phyloP scores from a whole-genome alignment of 2,797 vertebrate genomes.

The Toxotes lorentzi region DNA sequence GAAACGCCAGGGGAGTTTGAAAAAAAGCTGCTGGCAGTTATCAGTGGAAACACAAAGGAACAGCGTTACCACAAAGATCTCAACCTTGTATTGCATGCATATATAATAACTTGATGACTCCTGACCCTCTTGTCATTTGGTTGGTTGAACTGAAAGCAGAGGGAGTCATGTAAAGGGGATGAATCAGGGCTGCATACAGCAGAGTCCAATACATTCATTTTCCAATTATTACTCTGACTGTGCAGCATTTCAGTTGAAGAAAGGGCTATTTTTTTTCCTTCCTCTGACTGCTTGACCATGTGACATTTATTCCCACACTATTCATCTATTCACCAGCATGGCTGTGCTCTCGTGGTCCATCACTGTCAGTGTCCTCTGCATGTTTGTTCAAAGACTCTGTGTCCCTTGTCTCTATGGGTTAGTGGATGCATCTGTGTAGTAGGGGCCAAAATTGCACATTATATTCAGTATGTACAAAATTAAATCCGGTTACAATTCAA shows the following conservation, averaged over 20 bases:
- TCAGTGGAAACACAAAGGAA: slow-evolving; percentile 13
- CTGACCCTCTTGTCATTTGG: slow-evolving; percentile 36
- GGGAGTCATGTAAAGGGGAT: slow-evolving; percentile 43
- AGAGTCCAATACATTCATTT: slow-evolving; percentile 53
- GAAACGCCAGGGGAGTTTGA: not conserved
- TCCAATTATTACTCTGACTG: slow-evolving; percentile 34
- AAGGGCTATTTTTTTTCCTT: not conserved
- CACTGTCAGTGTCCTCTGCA: slow-evolving; percentile 26
- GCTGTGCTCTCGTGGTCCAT: slow-evolving; percentile 29
- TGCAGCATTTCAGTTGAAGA: slow-evolving; percentile 27
- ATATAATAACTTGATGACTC: slow-evolving; percentile 39
- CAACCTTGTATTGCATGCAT: slow-evolving; percentile 21
- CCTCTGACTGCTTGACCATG: slow-evolving; percentile 15
- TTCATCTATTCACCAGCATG: slow-evolving; percentile 39
- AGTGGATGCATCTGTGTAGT: slow-evolving; percentile 2
- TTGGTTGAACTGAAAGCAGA: slow-evolving; percentile 52
- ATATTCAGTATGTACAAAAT: slow-evolving; percentile 29
- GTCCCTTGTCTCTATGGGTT: slow-evolving; percentile 27
- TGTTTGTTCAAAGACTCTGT: slow-evolving; percentile 38
- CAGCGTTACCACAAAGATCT: not conserved
- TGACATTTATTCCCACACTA: slow-evolving; percentile 15
- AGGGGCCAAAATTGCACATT: slow-evolving; percentile 19
- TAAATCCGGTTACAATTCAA: slow-evolving; percentile 18
- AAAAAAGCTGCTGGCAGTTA: not conserved
- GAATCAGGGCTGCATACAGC: slow-evolving; percentile 24